phyloP scores from a whole-genome alignment of 1,140 invertebrate genomes.

The Streblospio benedicti region DNA sequence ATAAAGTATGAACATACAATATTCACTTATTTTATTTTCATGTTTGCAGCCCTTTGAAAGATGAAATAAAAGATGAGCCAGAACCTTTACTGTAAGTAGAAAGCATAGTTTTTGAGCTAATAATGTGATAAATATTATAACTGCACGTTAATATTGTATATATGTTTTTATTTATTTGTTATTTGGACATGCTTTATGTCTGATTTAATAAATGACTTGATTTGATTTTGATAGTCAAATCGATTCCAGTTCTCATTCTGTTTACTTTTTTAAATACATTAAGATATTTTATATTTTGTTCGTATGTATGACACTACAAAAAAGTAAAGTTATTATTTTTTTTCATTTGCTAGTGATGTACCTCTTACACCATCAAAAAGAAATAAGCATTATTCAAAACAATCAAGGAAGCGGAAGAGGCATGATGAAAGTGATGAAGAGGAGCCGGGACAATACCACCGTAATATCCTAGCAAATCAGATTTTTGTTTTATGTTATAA shows the following conservation, averaged over 20 bases:
- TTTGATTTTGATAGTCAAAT: background rate
- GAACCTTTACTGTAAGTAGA: no score
- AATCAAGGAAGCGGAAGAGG: slow-evolving; percentile 25
- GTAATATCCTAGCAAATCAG: slow-evolving; percentile 13
- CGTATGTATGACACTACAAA: background rate
- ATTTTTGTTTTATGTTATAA: background rate
- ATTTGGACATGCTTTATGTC: background rate
- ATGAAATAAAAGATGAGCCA: no score
- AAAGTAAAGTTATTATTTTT: background rate
- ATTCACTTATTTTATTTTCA: no score
- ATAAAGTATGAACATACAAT: no score
- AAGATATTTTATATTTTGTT: background rate
- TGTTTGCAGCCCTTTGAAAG: no score
- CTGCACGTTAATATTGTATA: no score
- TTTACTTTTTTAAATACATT: background rate
- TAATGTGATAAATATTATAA: no score
- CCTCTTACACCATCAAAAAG: background rate
- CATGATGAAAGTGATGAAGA: slow-evolving; percentile 23
- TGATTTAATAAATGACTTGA: background rate
- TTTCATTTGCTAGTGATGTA: slow-evolving; percentile 7
- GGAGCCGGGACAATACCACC: slow-evolving; percentile 22
- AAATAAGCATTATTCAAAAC: slow-evolving; percentile 10
- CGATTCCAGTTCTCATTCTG: background rate
- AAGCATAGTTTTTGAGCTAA: no score
- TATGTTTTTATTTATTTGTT: no score